These are phyloP conservation scores for Fregetta grallaria DNA, from an alignment of 2,113 vertebrate genomes.

Conservation along the genomic window DNA sequence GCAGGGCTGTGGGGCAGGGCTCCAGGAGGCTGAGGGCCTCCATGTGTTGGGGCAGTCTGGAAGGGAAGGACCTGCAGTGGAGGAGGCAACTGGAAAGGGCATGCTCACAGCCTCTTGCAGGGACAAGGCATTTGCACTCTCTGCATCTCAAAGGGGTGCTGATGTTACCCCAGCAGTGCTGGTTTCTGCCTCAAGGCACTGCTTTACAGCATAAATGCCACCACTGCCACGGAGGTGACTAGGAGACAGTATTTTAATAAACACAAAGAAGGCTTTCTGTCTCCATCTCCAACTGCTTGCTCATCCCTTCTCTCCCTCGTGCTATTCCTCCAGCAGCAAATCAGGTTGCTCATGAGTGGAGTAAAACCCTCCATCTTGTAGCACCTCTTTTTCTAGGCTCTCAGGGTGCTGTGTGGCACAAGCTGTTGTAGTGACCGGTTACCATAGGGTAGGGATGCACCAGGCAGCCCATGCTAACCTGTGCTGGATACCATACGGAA, in stretches of 20 bases:
- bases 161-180: not conserved
- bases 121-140: not conserved
- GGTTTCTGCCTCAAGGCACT: not conserved
- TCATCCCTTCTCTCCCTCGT: not conserved
- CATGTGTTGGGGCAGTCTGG: not conserved
- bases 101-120: not conserved
- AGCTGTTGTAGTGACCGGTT: not conserved
- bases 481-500: not conserved
- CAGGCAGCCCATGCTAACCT: not conserved
- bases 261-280: not conserved
- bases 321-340: not conserved
- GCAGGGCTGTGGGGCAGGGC: not conserved
- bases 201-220: not conserved
- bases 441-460: not conserved
- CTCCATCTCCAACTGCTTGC: not conserved
- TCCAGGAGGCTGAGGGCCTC: not conserved
- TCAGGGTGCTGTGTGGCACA: not conserved
- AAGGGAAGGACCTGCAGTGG: not conserved
- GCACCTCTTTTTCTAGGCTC: not conserved
- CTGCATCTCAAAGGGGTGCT: not conserved
- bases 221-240: not conserved
- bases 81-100: not conserved
- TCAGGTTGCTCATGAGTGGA: not conserved
- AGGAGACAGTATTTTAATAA: not conserved
- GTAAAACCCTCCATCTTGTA: not conserved